phyloP scores from a whole-genome alignment of 2,797 vertebrate species.

The Octomys mimax region DNA sequence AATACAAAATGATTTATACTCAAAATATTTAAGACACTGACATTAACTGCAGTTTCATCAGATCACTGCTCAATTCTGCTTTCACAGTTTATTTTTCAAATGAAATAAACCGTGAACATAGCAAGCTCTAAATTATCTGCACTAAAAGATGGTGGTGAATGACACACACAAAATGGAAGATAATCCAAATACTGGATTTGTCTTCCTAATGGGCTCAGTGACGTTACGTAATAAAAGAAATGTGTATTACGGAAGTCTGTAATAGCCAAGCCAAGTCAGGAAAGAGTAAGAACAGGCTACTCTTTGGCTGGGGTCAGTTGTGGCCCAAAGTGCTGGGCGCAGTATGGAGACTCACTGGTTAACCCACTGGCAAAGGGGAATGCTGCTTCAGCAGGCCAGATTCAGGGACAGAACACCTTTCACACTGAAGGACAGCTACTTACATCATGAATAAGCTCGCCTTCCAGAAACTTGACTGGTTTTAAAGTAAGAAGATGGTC shows the following conservation, averaged over 20 bases:
- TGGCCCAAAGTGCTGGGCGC: slow-evolving; percentile 27
- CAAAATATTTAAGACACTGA: slow-evolving; percentile 31
- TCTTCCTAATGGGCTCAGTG: background rate
- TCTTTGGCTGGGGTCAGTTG: background rate
- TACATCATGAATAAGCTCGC: slow-evolving; percentile 99
- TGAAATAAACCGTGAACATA: slow-evolving; percentile 45
- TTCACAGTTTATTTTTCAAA: slow-evolving; percentile 47
- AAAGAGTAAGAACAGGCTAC: background rate
- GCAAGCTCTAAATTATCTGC: background rate
- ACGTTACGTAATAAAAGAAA: slow-evolving; percentile 42
- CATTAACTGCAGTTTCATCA: background rate
- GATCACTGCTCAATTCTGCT: slow-evolving; percentile 39
- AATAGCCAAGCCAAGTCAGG: slow-evolving; percentile 4
- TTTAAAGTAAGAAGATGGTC: slow-evolving; percentile 99
- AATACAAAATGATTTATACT: slow-evolving; percentile 54
- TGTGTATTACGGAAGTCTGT: background rate
- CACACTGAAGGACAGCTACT: slow-evolving; percentile 87
- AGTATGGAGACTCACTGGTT: background rate
- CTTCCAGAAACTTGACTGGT: slow-evolving; percentile 98
- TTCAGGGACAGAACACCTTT: background rate
- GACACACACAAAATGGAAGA: slow-evolving; percentile 14
- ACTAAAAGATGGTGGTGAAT: background rate
- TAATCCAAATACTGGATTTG: background rate
- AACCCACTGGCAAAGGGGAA: slow-evolving; percentile 6
- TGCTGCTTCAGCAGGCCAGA: slow-evolving; percentile 25